Percentiles rank a stretch among this genome's conserved stretches.
phyloP scores from a whole-genome alignment of 2,113 vertebrate genomes.

The Amazona vittata region DNA sequence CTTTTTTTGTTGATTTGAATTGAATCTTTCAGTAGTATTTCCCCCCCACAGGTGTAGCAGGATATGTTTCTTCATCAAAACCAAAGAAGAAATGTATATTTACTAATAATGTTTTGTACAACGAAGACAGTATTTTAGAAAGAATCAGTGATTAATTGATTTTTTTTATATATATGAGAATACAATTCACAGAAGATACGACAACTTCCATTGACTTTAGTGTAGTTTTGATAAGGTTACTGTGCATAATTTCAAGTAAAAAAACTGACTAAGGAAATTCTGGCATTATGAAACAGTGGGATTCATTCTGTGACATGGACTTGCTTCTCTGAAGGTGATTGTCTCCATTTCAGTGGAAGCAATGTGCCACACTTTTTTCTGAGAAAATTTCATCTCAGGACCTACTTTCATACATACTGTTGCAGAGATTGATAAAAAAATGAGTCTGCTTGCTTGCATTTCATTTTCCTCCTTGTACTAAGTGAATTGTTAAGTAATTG shows the following conservation, averaged over 20 bases:
- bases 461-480: background rate
- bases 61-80: constrained; percentile 8
- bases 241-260: background rate
- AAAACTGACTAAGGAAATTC: background rate
- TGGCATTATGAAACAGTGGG: background rate
- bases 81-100: background rate
- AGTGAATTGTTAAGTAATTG: background rate
- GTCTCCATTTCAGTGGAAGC: background rate
- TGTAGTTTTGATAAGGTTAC: background rate
- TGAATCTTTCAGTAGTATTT: background rate
- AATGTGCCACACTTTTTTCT: background rate
- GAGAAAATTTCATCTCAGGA: background rate
- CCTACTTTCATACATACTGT: background rate
- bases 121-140: background rate
- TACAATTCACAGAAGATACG: background rate
- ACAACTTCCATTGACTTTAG: background rate
- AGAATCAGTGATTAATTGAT: background rate
- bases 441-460: background rate
- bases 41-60: background rate
- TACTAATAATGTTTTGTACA: background rate
- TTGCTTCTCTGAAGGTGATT: background rate
- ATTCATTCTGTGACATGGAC: background rate
- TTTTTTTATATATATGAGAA: background rate
- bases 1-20: background rate
- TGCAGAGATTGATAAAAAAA: background rate